Evolutionary conservation across 2,113 vertebrate genomes (phyloP).

Genomic region (Prolemur simus): DNA sequence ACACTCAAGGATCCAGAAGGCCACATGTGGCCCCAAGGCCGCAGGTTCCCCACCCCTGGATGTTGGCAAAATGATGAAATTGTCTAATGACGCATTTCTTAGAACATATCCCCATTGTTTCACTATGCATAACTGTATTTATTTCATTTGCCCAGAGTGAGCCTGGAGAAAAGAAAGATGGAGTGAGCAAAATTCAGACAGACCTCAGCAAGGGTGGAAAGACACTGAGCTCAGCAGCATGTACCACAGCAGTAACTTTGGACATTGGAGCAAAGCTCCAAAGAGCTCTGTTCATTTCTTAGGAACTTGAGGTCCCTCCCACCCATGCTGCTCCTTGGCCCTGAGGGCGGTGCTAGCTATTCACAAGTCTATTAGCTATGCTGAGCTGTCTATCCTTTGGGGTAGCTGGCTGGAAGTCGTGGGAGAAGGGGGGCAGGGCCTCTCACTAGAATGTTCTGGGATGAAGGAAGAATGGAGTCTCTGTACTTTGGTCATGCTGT

Average conservation of each 20-base stretch:
- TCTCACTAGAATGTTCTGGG: background rate
- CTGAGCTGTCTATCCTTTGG: background rate
- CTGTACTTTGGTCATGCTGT: background rate
- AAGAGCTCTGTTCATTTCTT: background rate
- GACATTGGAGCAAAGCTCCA: background rate
- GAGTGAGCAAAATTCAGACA: background rate
- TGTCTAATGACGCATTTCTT: background rate
- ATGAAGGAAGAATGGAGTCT: constrained; percentile 6
- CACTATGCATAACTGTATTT: background rate
- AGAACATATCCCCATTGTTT: background rate
- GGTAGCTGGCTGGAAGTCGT: background rate
- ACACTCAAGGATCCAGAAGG: no score
- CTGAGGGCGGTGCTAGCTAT: background rate
- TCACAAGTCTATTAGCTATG: constrained; percentile 18
- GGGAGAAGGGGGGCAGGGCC: background rate
- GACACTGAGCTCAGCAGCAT: background rate
- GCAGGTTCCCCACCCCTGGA: background rate
- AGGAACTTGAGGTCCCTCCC: background rate
- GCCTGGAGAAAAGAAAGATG: background rate
- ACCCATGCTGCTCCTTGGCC: background rate
- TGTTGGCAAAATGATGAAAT: background rate
- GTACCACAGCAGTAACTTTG: background rate
- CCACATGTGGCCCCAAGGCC: no score
- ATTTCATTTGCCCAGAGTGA: background rate
- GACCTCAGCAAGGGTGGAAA: background rate